phyloP scores from a whole-genome alignment of 2,113 vertebrate species.

The Helogale parvula region DNA sequence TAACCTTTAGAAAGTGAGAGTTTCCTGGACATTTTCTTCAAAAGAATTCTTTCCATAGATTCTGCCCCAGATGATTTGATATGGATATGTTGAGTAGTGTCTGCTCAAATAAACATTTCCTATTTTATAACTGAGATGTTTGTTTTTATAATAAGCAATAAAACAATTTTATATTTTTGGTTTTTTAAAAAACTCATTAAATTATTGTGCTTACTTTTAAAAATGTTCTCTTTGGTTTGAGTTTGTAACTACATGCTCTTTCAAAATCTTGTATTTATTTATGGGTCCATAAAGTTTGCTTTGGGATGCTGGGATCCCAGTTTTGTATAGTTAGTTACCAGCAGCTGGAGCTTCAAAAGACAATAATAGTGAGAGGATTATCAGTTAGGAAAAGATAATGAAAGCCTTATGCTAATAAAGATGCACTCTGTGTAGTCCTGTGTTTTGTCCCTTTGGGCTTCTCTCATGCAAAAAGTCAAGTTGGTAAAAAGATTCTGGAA shows the following conservation, averaged over 20 bases:
- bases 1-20: not conserved
- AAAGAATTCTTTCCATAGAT: slow-evolving; percentile 34
- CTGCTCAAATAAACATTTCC: not conserved
- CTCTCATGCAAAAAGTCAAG: not conserved
- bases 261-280: not conserved
- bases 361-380: not conserved
- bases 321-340: not conserved
- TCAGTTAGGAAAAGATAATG: not conserved
- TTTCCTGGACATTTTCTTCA: not conserved
- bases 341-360: not conserved
- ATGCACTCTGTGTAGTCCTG: not conserved
- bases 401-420: not conserved
- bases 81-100: not conserved
- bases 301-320: not conserved
- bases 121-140: slow-evolving; percentile 12
- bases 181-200: not conserved
- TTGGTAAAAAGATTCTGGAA: not conserved
- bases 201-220: slow-evolving; percentile 38
- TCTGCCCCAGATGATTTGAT: not conserved
- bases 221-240: slow-evolving; percentile 17
- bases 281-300: not conserved
- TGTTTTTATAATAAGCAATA: not conserved
- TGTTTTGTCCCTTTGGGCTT: not conserved
- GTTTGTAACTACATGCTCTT: not conserved
- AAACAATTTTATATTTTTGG: not conserved